Evolutionary conservation across 2,888 invertebrate species (phyloP).

Genomic region (Chydorus sphaericus): DNA sequence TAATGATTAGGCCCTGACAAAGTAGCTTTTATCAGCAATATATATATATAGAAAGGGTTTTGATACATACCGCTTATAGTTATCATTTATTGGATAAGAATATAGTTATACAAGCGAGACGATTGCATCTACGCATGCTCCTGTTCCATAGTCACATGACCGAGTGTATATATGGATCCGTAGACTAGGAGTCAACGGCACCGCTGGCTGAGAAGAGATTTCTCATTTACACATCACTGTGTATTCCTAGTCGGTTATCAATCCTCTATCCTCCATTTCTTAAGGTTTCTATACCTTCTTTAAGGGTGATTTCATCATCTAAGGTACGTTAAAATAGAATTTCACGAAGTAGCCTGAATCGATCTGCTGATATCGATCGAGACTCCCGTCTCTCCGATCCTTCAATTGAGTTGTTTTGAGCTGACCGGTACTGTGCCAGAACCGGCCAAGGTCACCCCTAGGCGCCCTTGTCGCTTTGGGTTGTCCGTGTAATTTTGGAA

Average conservation of each 20-base stretch:
- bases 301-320: too few relatives aligned
- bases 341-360: too few relatives aligned
- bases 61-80: too few relatives aligned
- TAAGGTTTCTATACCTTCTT: too few relatives aligned
- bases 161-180: background rate
- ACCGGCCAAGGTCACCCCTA: background rate
- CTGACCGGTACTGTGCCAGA: too few relatives aligned
- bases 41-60: too few relatives aligned
- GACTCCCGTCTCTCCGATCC: background rate
- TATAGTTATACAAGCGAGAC: background rate
- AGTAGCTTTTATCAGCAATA: too few relatives aligned
- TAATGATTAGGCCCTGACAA: too few relatives aligned
- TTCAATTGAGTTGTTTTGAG: too few relatives aligned
- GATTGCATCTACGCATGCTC: background rate
- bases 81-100: too few relatives aligned
- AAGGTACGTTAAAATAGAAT: too few relatives aligned
- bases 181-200: slow-evolving; percentile 2
- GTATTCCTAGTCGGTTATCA: background rate
- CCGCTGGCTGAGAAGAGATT: background rate
- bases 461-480: background rate
- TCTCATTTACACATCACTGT: background rate
- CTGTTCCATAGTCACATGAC: background rate
- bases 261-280: background rate
- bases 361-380: background rate
- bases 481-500: background rate